Evolutionary conservation across 2,888 invertebrate genomes (phyloP), one percentile per base, ranked within the genome.

Genomic region (Agrochola lychnidis): DNA sequence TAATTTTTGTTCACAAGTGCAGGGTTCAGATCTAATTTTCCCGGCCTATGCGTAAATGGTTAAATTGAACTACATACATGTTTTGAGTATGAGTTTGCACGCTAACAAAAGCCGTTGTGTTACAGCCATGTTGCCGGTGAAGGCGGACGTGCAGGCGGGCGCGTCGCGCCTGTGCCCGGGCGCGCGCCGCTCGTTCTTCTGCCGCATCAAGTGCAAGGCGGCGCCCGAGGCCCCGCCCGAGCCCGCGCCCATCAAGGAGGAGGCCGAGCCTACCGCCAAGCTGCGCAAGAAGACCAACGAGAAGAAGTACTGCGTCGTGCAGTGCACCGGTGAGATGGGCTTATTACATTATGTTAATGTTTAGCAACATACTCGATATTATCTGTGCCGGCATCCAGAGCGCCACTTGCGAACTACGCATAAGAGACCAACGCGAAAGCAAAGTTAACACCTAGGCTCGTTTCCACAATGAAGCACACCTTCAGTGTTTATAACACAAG

Each of bases 91-190:
- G 5, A 19, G 36, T 68, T n/a, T n/a, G 36, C 16, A 25, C 16
- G 16, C 16, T 76, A 59, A 40, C 7, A 25, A 3, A 10, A 48
- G 45, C 16, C 16, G 10, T 61, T 30, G 16, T 68, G 16, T 45
- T n/a, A 25, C 93, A 99, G 99, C 99, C 30, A 99, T 99, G 98
- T 95, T 99, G 88, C 99, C 99, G 16, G 98, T 99, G 66, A 99
- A 98, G 95, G 97, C 98, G 2, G 99, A 99, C 91, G 96, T 98
- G 77, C 98, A 98, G 10, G 97, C 98, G 84, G 98, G 98, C 53
- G 97, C 98, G 12, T 98, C 98, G 1, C 97, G 98, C 45, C 96
- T 99, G 16, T 98, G 99, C 92, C 98, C 99, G 0, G 99, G 99
- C 9, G 98, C 99, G 0, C 97, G 99, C 5, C 97, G 99, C 57